Evolutionary conservation across 1,140 invertebrate species (phyloP).

Genomic region (Scylla paramamosain): DNA sequence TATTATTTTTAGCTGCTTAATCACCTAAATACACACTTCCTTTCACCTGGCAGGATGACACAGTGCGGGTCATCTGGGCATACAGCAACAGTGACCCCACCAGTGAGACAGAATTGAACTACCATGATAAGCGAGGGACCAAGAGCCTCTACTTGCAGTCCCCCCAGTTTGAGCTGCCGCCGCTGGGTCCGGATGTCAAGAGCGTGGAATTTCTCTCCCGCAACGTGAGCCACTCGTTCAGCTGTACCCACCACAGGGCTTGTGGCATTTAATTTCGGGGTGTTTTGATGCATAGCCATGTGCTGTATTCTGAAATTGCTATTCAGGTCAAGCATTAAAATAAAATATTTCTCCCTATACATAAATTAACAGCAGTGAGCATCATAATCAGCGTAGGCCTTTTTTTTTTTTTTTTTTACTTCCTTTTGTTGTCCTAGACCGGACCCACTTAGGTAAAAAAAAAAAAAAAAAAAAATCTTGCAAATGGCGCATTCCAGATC

Average conservation of each 20-base stretch:
- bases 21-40: neutral
- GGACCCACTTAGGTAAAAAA: neutral
- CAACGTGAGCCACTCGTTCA: slow-evolving; percentile 25
- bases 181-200: neutral
- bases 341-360: too few relatives aligned
- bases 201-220: neutral
- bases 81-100: slow-evolving; percentile 64
- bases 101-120: neutral
- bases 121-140: neutral
- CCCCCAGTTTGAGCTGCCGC: neutral
- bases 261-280: too few relatives aligned
- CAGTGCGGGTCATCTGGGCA: slow-evolving; percentile 78
- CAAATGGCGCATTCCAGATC: neutral
- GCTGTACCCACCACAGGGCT: too few relatives aligned
- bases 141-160: slow-evolving; percentile 56
- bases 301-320: too few relatives aligned
- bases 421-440: neutral
- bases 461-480: neutral
- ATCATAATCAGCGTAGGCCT: too few relatives aligned
- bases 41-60: slow-evolving; percentile 73
- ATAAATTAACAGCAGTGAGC: too few relatives aligned
- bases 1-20: too few relatives aligned
- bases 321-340: too few relatives aligned
- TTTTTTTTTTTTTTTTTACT: too few relatives aligned
- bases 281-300: too few relatives aligned